Evolutionary conservation across 2,113 vertebrate species (phyloP).

Genomic region (Axis porcinus): DNA sequence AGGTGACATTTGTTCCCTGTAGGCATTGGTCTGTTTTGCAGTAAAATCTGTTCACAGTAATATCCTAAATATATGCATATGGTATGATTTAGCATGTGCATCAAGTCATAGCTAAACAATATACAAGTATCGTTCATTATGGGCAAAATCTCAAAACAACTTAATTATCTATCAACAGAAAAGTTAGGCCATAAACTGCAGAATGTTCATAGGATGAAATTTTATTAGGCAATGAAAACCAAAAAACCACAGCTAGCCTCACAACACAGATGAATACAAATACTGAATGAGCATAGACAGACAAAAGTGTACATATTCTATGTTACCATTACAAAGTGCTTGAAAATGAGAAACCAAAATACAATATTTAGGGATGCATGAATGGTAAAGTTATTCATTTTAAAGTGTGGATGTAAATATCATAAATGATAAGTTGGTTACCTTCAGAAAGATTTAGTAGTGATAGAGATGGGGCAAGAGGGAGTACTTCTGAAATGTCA

Average conservation of each 20-base stretch:
- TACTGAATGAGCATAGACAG: not conserved
- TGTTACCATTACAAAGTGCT: not conserved
- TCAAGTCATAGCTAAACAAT: not conserved
- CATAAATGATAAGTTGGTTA: not conserved
- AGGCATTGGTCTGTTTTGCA: not conserved
- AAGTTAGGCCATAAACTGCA: not conserved
- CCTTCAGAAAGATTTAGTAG: not conserved
- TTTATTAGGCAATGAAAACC: not conserved
- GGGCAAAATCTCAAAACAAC: not conserved
- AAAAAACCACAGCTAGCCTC: not conserved
- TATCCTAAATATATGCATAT: not conserved
- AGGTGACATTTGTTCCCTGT: fast-evolving
- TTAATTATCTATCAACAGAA: not conserved
- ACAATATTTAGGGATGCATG: not conserved
- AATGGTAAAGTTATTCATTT: not conserved
- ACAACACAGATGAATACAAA: not conserved
- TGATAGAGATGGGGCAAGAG: not conserved
- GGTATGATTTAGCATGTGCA: not conserved
- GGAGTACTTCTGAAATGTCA: not conserved
- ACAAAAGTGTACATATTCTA: not conserved
- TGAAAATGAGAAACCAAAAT: not conserved
- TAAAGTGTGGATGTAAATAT: not conserved
- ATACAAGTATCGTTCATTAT: not conserved
- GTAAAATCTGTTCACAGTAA: not conserved
- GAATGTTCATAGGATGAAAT: not conserved